Conservation (phyloP, 2,113 vertebrate species). For the Rhinolophus ferrumequinum region DNA sequence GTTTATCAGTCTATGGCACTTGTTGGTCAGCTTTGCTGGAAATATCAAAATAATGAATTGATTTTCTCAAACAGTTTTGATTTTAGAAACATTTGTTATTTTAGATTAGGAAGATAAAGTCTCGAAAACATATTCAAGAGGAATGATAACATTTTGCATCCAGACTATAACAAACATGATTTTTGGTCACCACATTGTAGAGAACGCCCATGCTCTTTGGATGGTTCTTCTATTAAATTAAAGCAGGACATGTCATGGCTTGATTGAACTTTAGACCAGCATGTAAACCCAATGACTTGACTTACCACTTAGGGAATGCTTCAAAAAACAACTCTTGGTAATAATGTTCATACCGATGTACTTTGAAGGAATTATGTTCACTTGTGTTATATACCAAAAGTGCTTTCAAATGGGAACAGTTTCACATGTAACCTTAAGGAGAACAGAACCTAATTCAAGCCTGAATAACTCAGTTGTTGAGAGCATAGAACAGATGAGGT, state of each 20-base stretch:
- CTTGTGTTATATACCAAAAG: not conserved
- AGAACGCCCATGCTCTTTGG: not conserved
- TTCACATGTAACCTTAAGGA: constrained; percentile 5
- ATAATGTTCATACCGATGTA: not conserved
- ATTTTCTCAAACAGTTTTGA: not conserved
- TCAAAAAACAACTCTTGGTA: not conserved
- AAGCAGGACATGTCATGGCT: not conserved
- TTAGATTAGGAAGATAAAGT: not conserved
- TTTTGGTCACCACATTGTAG: not conserved
- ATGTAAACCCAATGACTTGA: not conserved
- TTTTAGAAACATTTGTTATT: not conserved
- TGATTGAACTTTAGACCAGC: not conserved
- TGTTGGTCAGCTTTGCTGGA: not conserved
- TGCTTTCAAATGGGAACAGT: constrained; percentile 5
- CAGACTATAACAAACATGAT: not conserved
- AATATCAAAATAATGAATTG: not conserved
- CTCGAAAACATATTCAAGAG: not conserved
- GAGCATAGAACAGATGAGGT: not conserved
- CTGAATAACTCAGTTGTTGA: not conserved
- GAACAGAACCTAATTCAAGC: not conserved
- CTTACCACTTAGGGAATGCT: not conserved
- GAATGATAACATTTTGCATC: not conserved
- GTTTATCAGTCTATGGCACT: not conserved
- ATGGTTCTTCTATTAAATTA: not conserved
- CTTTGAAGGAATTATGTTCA: constrained; percentile 39